phyloP scores from a whole-genome alignment of 53 echinoderm and acorn worm species.

The Actinopyga echinites region DNA sequence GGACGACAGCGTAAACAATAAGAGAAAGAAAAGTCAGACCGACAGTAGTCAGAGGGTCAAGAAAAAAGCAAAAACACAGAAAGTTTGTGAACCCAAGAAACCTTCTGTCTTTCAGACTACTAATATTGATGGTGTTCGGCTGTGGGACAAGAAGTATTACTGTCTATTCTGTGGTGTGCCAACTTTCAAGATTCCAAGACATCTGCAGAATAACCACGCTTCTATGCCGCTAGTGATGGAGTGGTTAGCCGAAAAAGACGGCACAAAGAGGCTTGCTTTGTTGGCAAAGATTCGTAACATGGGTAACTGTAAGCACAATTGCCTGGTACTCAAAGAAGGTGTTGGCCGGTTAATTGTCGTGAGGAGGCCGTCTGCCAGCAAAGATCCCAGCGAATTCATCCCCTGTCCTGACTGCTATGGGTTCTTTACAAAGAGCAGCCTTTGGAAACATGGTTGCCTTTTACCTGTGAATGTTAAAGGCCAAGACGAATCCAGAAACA shows the following conservation, averaged over 20 bases:
- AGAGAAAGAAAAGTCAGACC: no score
- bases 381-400: conserved; percentile 52
- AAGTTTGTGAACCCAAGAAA: no score
- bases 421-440: conserved; percentile 42
- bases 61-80: no score
- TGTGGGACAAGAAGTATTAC: conserved; percentile 66
- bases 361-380: conserved; percentile 46
- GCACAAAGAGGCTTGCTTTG: neutral
- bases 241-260: conserved; percentile 36
- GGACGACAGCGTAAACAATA: no score
- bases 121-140: conserved; percentile 34
- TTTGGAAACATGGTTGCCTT: conserved; percentile 58
- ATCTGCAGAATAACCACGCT: conserved; percentile 51
- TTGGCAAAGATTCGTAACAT: conserved; percentile 62
- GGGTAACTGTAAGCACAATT: conserved; percentile 64
- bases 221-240: conserved; percentile 48
- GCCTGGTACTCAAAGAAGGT: conserved; percentile 51
- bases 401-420: conserved; percentile 59
- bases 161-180: conserved; percentile 63
- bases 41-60: no score
- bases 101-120: neutral
- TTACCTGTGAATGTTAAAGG: neutral
- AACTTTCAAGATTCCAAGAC: conserved; percentile 57
- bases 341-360: conserved; percentile 55
- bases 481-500: no score